Conservation (phyloP, 2,888 invertebrate genomes). For the Brassicogethes aeneus region DNA sequence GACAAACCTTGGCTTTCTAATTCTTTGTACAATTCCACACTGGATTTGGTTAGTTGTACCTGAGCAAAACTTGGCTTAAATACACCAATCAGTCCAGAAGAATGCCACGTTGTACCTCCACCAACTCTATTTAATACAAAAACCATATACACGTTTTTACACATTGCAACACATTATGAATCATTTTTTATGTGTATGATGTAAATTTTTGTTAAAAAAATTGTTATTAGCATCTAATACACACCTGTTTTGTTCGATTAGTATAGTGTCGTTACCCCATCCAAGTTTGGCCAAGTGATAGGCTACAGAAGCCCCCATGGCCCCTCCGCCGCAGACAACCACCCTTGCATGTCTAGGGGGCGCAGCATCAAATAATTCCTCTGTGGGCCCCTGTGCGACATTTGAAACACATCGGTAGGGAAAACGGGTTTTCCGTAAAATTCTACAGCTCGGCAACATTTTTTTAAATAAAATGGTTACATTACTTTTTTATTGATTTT, state of each 20-base stretch:
- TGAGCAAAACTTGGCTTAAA: slow-evolving; percentile 79
- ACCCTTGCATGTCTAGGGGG: slow-evolving; percentile 56
- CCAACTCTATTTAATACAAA: slow-evolving; percentile 50
- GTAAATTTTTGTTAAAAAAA: background rate
- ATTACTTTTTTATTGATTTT: background rate
- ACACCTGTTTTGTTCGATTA: slow-evolving; percentile 80
- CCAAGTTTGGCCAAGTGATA: slow-evolving; percentile 80
- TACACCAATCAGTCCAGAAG: slow-evolving; percentile 73
- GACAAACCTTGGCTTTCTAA: slow-evolving; percentile 61
- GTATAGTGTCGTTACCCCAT: slow-evolving; percentile 70
- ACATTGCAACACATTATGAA: slow-evolving; percentile 4
- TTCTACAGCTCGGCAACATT: background rate
- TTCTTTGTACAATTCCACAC: slow-evolving; percentile 63
- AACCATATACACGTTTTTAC: slow-evolving; percentile 1
- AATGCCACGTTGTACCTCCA: slow-evolving; percentile 72
- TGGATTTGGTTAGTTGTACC: slow-evolving; percentile 72
- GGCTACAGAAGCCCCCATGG: slow-evolving; percentile 86
- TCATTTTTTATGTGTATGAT: slow-evolving; percentile 3
- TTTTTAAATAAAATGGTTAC: background rate
- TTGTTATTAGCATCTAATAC: slow-evolving; percentile 1
- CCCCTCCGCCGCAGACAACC: slow-evolving; percentile 86
- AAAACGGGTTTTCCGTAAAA: background rate
- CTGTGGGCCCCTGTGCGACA: background rate
- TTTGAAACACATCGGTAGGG: background rate
- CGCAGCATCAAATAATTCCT: slow-evolving; percentile 1